Conservation (phyloP, 2,797 vertebrate genomes). For the Micropoecilia bifurca region DNA sequence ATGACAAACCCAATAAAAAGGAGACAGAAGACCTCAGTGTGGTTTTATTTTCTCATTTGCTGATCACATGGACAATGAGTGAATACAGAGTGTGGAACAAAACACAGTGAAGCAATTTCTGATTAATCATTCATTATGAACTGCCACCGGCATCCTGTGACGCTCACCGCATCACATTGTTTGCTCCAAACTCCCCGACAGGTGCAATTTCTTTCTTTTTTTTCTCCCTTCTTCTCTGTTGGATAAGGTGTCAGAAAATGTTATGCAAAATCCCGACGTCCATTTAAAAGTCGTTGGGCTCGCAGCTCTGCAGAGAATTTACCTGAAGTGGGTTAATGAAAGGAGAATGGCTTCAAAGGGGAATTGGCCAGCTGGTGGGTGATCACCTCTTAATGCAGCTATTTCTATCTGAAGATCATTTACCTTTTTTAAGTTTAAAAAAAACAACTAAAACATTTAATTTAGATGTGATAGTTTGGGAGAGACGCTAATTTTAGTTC, state of each 20-base stretch:
- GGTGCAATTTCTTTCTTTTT: slow-evolving; percentile 8
- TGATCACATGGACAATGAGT: slow-evolving; percentile 24
- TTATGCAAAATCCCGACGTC: slow-evolving; percentile 25
- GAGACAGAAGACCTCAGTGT: slow-evolving; percentile 2
- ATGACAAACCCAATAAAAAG: slow-evolving; percentile 9
- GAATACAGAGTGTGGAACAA: slow-evolving; percentile 23
- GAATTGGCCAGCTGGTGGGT: slow-evolving; percentile 27
- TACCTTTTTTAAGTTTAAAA: slow-evolving; percentile 17
- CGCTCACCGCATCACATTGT: slow-evolving; percentile 4
- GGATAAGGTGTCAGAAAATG: slow-evolving; percentile 34
- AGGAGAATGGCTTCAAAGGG: slow-evolving; percentile 51
- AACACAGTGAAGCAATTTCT: slow-evolving; percentile 17
- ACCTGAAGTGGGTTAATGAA: slow-evolving; percentile 49
- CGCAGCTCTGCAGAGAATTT: slow-evolving; percentile 31
- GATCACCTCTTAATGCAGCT: slow-evolving; percentile 18
- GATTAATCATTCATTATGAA: slow-evolving; percentile 41
- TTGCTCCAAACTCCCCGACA: slow-evolving; percentile 12
- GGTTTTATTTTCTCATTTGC: slow-evolving; percentile 12
- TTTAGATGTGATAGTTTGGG: slow-evolving; percentile 21
- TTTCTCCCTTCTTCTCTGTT: not conserved
- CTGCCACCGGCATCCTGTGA: slow-evolving; percentile 14
- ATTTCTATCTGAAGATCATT: slow-evolving; percentile 57
- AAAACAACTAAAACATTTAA: slow-evolving; percentile 52
- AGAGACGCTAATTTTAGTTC: slow-evolving; percentile 27
- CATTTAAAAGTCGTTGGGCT: slow-evolving; percentile 34